Evolutionary conservation across 2,888 invertebrate species (phyloP).

Genomic region (Ctena decussata): DNA sequence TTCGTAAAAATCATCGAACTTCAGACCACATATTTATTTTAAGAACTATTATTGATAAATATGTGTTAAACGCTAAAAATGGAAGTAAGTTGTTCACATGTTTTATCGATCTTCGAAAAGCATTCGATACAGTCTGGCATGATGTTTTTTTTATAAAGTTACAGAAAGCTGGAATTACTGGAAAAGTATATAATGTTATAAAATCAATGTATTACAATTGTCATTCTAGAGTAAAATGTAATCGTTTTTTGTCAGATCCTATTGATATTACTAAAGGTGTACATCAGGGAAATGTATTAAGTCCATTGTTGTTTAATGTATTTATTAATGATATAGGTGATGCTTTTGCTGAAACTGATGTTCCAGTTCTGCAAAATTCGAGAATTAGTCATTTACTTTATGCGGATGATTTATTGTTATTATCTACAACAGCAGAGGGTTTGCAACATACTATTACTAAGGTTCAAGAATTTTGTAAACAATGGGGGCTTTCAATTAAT

Average conservation of each 20-base stretch:
- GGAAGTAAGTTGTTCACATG: not conserved
- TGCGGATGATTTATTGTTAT: not conserved
- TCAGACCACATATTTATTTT: not conserved
- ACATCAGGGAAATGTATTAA: not conserved
- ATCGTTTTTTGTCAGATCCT: not conserved
- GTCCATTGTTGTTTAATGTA: not conserved
- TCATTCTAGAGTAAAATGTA: not conserved
- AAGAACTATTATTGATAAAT: conserved; percentile 7
- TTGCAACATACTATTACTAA: not conserved
- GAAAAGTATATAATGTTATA: not conserved
- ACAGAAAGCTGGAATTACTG: not conserved
- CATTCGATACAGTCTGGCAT: not conserved
- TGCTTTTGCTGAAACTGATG: not conserved
- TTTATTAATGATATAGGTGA: not conserved
- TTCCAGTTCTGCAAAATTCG: not conserved
- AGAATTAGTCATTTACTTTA: not conserved
- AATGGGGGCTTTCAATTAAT: not conserved
- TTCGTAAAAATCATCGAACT: not conserved
- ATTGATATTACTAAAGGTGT: not conserved
- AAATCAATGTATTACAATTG: not conserved
- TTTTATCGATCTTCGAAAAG: not conserved
- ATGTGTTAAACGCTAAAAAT: not conserved
- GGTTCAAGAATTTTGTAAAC: not conserved
- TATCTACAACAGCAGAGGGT: not conserved
- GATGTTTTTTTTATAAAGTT: not conserved